Percentiles rank a stretch among this genome's conserved stretches.
Conservation (phyloP, 2,797 vertebrate species). For the Remorina albescens region DNA sequence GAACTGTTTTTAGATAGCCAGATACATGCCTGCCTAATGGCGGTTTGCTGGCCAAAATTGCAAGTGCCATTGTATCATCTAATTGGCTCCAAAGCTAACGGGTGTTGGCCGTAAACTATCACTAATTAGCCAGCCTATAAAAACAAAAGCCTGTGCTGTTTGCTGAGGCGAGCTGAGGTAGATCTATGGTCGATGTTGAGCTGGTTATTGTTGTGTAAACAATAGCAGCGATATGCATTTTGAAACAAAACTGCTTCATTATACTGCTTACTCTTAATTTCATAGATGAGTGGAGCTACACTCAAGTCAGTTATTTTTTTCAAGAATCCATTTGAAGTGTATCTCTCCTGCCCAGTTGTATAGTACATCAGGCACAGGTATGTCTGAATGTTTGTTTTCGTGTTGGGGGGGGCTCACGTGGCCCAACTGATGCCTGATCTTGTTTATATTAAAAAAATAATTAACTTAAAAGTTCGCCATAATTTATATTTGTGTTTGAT, state of each 20-base stretch:
- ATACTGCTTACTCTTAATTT: constrained; percentile 41
- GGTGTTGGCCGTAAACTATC: background rate
- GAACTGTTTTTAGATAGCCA: background rate
- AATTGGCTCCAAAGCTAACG: background rate
- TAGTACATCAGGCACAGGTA: background rate
- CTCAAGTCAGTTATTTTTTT: constrained; percentile 5
- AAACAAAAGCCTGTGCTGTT: background rate
- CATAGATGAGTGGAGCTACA: constrained; percentile 38
- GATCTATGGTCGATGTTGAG: background rate
- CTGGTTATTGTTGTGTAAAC: background rate
- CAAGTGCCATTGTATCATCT: background rate
- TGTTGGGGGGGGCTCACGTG: background rate
- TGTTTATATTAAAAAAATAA: background rate
- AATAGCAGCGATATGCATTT: background rate
- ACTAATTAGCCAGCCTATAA: constrained; percentile 4
- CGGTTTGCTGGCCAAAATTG: background rate
- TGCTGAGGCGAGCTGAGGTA: background rate
- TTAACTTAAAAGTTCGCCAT: background rate
- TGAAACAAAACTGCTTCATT: constrained; percentile 29
- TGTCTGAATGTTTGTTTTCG: background rate
- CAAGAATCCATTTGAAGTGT: constrained; percentile 6
- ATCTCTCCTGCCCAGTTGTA: background rate
- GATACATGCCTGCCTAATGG: background rate
- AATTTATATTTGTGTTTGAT: background rate
- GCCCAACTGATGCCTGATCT: background rate